Base-by-base conservation (phyloP, 92 coral and sea anemone genomes). In the Palythoa caribaeorum region DNA sequence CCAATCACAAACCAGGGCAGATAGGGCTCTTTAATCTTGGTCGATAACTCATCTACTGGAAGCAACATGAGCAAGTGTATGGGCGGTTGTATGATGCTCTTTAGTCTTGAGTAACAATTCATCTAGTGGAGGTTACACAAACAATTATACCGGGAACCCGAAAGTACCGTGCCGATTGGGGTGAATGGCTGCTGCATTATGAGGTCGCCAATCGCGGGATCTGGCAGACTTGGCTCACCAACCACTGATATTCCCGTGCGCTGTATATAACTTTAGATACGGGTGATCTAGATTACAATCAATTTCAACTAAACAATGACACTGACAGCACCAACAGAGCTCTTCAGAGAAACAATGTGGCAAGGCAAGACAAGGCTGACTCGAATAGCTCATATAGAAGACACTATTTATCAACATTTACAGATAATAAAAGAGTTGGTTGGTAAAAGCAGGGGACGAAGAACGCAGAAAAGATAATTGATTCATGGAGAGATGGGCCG, bases 201-300 rank as follows among this genome's bases (percentile, higher is more conserved):
- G 86, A 80, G 74, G 73, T 80, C 54, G 28, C 85, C 73, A 54
- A 80, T 80, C 17, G 52, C 75, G 20, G 75, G 38, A 80, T 80
- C 74, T 80, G 74, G 74, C 59, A 21, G 75, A 35, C 15, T 3
- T 80, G 86, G 50, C 51, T 50, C 2, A 1, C 38, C 74, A 19
- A 80, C 50, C 86, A 80, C 9, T 54, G 2, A 15, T 54, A 54
- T 54, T 9, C 60, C 60, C 60, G 60, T 54, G 12, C 60, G 15
- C 15, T 54, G 15, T 54, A 54, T 11, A 54, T 54, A 54, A 2
- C 12, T 28, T 28, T 28, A 28, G 28, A 54, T 54, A 54, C 15
- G 60, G 60, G 15, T 54, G 60, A 54, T 15, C 15, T 54, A 54
- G 60, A 54, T 54, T 53, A 53, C 60, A 53, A 53, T 53, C 15